phyloP scores from a whole-genome alignment of 2,113 vertebrate genomes.

The Hepsetus odoe region DNA sequence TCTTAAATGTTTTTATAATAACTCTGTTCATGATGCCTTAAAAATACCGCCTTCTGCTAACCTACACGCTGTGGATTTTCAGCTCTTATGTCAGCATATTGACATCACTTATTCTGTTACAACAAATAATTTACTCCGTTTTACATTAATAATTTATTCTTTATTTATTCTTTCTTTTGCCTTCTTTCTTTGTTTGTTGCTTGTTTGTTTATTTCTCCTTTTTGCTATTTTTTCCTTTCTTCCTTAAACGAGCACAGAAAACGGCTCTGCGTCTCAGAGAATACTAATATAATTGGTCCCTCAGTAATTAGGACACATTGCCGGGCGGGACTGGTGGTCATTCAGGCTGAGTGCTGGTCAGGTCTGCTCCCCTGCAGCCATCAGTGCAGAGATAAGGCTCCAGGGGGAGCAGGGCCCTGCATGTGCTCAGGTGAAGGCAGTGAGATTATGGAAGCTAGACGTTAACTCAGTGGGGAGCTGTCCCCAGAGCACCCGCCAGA shows the following conservation, averaged over 20 bases:
- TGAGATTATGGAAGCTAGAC: slow-evolving; percentile 35
- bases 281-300: not conserved
- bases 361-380: not conserved
- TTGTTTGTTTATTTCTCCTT: no score
- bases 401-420: slow-evolving; percentile 13
- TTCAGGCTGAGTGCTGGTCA: not conserved
- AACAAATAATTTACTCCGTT: no score
- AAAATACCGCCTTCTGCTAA: no score
- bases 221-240: no score
- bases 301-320: not conserved
- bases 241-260: not conserved
- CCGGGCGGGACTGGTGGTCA: not conserved
- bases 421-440: slow-evolving; percentile 34
- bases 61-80: no score
- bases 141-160: no score
- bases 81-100: no score
- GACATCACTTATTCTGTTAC: no score
- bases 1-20: no score
- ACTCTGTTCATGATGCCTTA: no score
- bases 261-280: not conserved
- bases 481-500: slow-evolving; percentile 17
- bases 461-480: slow-evolving; percentile 24
- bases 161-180: no score
- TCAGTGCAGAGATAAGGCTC: slow-evolving; percentile 4
- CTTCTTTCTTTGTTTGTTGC: no score